These are phyloP conservation scores for Ichneumoninae sp. DNA, from an alignment of 2,888 invertebrate genomes.

Conservation along the genomic window DNA sequence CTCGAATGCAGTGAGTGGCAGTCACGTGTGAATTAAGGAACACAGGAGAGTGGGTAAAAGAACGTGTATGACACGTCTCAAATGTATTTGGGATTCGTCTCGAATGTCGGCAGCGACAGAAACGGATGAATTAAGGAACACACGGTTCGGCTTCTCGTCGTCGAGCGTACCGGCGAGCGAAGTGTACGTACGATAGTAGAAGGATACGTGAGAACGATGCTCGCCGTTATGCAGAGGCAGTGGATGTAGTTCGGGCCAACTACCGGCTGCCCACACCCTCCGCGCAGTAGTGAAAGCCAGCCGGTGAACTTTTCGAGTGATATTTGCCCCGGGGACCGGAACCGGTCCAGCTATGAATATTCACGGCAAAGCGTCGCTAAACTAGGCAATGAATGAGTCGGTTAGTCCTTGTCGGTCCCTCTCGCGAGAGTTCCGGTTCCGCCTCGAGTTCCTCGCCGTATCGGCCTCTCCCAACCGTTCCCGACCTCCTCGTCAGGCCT, in stretches of 20 bases:
- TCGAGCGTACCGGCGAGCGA: not conserved
- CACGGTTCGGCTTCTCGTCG: not conserved
- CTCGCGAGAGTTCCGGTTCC: conserved; percentile 62
- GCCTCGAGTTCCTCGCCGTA: conserved; percentile 51
- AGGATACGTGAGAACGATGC: conserved; percentile 42
- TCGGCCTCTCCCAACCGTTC: conserved; percentile 53
- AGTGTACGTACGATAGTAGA: conserved; percentile 29
- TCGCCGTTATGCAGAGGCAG: conserved; percentile 45
- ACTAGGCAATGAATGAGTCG: conserved; percentile 83
- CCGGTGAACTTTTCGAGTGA: conserved; percentile 82
- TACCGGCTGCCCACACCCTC: conserved; percentile 1
- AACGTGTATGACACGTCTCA: too few species aligned
- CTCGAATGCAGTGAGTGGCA: too few species aligned
- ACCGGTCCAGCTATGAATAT: conserved; percentile 82
- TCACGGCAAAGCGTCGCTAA: conserved; percentile 83
- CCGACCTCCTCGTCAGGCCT: conserved; percentile 57
- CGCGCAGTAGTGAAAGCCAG: conserved; percentile 62
- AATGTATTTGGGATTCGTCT: not conserved
- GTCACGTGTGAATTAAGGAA: too few species aligned
- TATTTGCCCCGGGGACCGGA: conserved; percentile 80
- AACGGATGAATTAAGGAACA: not conserved
- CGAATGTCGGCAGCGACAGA: not conserved
- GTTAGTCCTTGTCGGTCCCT: conserved; percentile 75
- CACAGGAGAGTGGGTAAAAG: too few species aligned
- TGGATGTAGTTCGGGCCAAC: conserved; percentile 14